Percentiles rank a stretch among this genome's conserved stretches.
phyloP scores from a whole-genome alignment of 2,888 invertebrate species.

The Dexiosoma caninum region DNA sequence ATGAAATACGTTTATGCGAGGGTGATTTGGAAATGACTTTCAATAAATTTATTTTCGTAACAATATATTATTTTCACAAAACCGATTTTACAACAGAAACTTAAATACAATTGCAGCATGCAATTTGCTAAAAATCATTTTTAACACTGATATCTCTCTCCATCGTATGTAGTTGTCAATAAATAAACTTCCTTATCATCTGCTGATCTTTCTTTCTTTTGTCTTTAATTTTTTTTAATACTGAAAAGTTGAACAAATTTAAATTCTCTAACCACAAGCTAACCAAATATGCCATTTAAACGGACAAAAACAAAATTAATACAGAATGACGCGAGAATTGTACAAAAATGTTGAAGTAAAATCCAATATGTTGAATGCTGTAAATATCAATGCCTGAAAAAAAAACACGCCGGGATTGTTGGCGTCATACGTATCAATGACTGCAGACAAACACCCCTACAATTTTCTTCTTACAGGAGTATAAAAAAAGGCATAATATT shows the following conservation, averaged over 20 bases:
- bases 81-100: too few species aligned
- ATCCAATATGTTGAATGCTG: conserved; percentile 41
- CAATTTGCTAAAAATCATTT: too few species aligned
- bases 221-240: not conserved
- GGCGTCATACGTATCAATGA: conserved; percentile 53
- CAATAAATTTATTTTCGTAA: too few species aligned
- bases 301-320: not conserved
- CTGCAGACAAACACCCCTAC: conserved; percentile 22
- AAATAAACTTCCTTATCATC: not conserved
- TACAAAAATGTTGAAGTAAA: conserved; percentile 21
- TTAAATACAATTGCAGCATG: too few species aligned
- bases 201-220: not conserved
- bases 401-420: conserved; percentile 5
- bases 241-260: conserved; percentile 19
- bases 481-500: conserved; percentile 1
- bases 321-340: not conserved
- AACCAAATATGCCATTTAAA: conserved; percentile 34
- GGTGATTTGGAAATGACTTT: too few species aligned
- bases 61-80: too few species aligned
- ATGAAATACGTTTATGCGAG: too few species aligned
- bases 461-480: not conserved
- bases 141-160: too few species aligned
- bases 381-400: not conserved
- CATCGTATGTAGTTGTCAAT: too few species aligned
- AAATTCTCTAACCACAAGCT: conserved; percentile 25